Evolutionary conservation across 1,140 invertebrate species (phyloP).

Genomic region (Cyclina sinensis): DNA sequence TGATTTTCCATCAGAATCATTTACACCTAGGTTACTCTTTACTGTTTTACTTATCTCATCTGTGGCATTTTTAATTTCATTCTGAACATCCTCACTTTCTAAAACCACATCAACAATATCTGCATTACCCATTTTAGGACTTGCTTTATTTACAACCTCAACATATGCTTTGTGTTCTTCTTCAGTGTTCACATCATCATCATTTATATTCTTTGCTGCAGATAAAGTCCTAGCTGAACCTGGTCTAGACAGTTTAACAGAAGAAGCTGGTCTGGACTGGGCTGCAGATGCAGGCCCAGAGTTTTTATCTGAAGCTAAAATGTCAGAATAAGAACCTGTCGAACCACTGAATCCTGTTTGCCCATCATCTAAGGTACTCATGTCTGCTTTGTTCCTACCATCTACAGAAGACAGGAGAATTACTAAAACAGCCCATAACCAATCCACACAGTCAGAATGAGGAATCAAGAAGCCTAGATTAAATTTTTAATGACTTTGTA

Average conservation of each 20-base stretch:
- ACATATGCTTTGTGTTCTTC: background rate
- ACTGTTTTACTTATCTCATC: background rate
- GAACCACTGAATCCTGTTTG: slow-evolving; percentile 51
- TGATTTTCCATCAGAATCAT: background rate
- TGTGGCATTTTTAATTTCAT: background rate
- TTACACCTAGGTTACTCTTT: background rate
- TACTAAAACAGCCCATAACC: slow-evolving; percentile 21
- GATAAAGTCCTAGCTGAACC: slow-evolving; percentile 18
- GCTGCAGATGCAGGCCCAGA: slow-evolving; percentile 31
- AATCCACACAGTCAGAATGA: background rate
- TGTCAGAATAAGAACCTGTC: slow-evolving; percentile 51
- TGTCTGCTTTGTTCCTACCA: background rate
- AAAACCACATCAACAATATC: background rate
- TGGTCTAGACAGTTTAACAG: slow-evolving; percentile 40
- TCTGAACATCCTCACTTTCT: background rate
- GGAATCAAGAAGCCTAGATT: no score
- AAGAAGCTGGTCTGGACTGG: slow-evolving; percentile 38
- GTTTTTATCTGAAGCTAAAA: slow-evolving; percentile 28
- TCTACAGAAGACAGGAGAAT: slow-evolving; percentile 50
- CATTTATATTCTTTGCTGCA: background rate
- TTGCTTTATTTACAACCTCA: background rate
- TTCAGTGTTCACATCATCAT: background rate
- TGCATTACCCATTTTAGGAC: background rate
- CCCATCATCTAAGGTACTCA: background rate
- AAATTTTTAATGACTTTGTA: no score